A percentile compares a stretch with the other conserved stretches of the same genome.
phyloP scores from a whole-genome alignment of 2,113 vertebrate species.

The Neodontobutis hainanensis region DNA sequence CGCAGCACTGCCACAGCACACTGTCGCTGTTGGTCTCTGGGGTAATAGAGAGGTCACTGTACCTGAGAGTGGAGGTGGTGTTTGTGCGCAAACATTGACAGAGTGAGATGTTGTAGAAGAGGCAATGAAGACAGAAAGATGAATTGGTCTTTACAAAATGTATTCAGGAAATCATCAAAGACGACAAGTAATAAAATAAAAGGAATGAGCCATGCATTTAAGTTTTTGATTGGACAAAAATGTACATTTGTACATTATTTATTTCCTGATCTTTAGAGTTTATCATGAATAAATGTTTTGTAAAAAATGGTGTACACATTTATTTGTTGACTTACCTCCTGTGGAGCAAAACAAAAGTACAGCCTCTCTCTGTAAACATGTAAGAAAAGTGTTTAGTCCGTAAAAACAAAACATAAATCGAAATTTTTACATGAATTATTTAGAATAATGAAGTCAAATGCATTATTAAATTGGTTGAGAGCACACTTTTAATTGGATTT shows the following conservation, averaged over 20 bases:
- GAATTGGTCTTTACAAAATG: constrained; percentile 14
- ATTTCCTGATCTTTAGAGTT: too few relatives aligned
- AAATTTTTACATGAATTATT: constrained; percentile 42
- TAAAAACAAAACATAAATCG: constrained; percentile 1
- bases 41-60: constrained; percentile 43
- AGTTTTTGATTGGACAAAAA: too few relatives aligned
- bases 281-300: too few relatives aligned
- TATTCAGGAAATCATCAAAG: constrained; percentile 47
- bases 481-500: constrained; percentile 30
- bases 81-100: constrained; percentile 11
- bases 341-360: too few relatives aligned
- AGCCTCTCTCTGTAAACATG: too few relatives aligned
- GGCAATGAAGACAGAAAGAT: background rate
- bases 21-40: constrained; percentile 35
- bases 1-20: constrained; percentile 25
- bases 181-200: constrained; percentile 60
- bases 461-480: constrained; percentile 30
- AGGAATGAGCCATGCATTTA: constrained; percentile 19
- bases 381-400: too few relatives aligned
- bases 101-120: constrained; percentile 13
- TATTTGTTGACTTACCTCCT: too few relatives aligned
- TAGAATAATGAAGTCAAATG: constrained; percentile 35
- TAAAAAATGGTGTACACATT: too few relatives aligned
- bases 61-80: constrained; percentile 21
- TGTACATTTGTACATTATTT: constrained; percentile 6